Percentiles rank a stretch among this genome's conserved stretches.
These are phyloP conservation scores for Papilio protenor DNA, from an alignment of 2,888 invertebrate genomes.

Conservation along the genomic window DNA sequence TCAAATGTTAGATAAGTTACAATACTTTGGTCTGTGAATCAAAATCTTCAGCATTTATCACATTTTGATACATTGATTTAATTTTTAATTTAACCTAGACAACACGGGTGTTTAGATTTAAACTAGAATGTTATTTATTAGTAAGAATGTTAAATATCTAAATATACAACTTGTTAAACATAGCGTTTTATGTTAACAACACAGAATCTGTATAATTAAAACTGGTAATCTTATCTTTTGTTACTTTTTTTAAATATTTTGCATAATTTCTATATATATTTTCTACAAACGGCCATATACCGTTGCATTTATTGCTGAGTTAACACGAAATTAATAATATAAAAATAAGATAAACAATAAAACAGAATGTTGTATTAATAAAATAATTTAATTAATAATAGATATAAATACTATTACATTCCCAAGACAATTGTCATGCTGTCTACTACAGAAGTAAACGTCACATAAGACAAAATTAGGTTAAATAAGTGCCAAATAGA, in stretches of 20 bases:
- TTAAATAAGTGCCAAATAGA: background rate
- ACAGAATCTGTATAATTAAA: background rate
- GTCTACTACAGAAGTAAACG: background rate
- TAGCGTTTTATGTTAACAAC: background rate
- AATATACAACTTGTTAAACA: background rate
- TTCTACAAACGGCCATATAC: background rate
- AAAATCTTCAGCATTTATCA: background rate
- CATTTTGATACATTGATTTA: no score
- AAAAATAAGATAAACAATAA: background rate
- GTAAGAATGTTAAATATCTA: background rate
- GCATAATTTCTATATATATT: conserved; percentile 1
- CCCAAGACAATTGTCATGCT: background rate
- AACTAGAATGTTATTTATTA: background rate
- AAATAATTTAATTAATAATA: background rate
- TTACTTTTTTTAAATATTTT: background rate
- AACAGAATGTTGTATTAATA: no score
- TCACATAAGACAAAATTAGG: conserved; percentile 27
- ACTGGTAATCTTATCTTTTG: background rate
- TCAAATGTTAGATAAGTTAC: background rate
- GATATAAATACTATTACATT: background rate
- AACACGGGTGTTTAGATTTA: background rate
- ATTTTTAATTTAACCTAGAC: background rate
- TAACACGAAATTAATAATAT: background rate
- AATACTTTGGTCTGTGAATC: background rate
- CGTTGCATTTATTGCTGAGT: background rate